A percentile compares a stretch with the other conserved stretches of the same genome.
Conservation (phyloP, 2,113 vertebrate genomes). For the Urocolius indicus region DNA sequence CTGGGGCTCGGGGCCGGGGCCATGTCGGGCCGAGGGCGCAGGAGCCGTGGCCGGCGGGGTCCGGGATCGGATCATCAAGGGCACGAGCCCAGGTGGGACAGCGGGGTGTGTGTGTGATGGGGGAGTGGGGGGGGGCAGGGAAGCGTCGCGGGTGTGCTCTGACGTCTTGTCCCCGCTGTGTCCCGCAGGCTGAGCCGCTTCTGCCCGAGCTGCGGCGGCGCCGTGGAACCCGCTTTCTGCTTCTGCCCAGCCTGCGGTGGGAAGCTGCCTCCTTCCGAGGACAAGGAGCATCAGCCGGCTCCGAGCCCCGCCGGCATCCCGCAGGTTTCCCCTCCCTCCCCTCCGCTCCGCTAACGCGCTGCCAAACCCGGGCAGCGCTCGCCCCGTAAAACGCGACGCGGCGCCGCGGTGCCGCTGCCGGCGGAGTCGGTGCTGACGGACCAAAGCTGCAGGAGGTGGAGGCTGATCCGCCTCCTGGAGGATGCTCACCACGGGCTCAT, state of each 20-base stretch:
- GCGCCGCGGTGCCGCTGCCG: conserved; percentile 8
- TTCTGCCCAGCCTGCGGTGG: conserved; percentile 89
- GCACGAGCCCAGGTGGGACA: background rate
- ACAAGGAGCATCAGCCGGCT: background rate
- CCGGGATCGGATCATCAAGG: background rate
- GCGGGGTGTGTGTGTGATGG: too few species aligned
- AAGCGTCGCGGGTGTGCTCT: background rate
- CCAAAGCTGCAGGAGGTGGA: conserved; percentile 54
- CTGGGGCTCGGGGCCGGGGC: background rate
- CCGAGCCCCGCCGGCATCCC: background rate
- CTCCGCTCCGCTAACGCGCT: too few species aligned
- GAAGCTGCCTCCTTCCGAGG: conserved; percentile 69
- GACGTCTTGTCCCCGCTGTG: background rate
- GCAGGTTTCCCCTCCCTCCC: too few species aligned
- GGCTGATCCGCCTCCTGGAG: conserved; percentile 46
- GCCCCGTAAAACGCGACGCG: background rate
- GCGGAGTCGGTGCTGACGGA: conserved; percentile 45
- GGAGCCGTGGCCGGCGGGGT: background rate
- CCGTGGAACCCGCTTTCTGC: conserved; percentile 78
- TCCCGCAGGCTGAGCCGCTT: conserved; percentile 77
- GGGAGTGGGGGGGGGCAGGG: background rate
- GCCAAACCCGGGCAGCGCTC: background rate
- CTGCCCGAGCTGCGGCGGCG: conserved; percentile 87
- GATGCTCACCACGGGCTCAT: conserved; percentile 50
- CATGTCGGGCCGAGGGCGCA: background rate